Conservation (phyloP, 2,113 vertebrate genomes). For the Reinhardtius hippoglossoides region DNA sequence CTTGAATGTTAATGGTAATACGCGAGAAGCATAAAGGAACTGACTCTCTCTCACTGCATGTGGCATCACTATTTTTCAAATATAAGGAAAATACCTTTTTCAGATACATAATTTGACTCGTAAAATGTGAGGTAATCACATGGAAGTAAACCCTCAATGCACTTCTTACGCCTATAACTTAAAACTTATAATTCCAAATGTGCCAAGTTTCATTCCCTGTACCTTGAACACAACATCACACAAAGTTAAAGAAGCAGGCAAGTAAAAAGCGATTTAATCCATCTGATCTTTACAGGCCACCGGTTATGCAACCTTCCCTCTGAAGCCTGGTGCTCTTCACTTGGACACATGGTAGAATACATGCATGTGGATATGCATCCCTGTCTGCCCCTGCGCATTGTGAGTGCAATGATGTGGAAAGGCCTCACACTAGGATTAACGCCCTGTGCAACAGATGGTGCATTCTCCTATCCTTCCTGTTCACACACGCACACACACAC, state of each 20-base stretch:
- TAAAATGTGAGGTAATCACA: too few species aligned
- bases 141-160: too few species aligned
- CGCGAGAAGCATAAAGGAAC: too few species aligned
- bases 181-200: neutral
- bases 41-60: too few species aligned
- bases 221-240: neutral
- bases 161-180: too few species aligned
- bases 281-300: slow-evolving; percentile 31
- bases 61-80: too few species aligned
- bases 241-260: neutral
- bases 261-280: slow-evolving; percentile 17
- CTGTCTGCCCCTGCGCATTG: slow-evolving; percentile 23
- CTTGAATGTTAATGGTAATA: too few species aligned
- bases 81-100: too few species aligned
- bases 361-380: slow-evolving; percentile 45
- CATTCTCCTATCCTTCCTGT: slow-evolving; percentile 65
- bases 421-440: slow-evolving; percentile 80
- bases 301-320: slow-evolving; percentile 50
- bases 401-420: slow-evolving; percentile 64
- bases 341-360: slow-evolving; percentile 42
- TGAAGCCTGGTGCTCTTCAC: slow-evolving; percentile 18
- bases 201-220: neutral
- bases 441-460: slow-evolving; percentile 81
- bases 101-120: too few species aligned
- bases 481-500: neutral